Conservation (phyloP, 1,140 invertebrate genomes). For the Drosophila pachea region DNA sequence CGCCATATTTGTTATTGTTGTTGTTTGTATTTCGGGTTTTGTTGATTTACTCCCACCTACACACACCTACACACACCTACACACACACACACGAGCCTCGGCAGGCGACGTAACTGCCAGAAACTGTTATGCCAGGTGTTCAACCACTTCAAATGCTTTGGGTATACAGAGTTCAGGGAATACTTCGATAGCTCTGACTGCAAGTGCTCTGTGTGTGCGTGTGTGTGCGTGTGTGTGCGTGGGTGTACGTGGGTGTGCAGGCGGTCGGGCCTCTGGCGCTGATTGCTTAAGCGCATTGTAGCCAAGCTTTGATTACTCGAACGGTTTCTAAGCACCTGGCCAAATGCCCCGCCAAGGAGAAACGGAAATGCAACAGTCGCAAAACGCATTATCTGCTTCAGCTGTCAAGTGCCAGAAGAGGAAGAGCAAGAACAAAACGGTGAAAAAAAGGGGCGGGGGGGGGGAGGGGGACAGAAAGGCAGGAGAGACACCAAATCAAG, state of each 20-base stretch:
- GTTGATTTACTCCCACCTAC: slow-evolving; percentile 38
- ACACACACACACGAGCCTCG: slow-evolving; percentile 1
- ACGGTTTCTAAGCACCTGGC: slow-evolving; percentile 68
- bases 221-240: not conserved
- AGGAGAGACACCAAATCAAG: slow-evolving; percentile 11
- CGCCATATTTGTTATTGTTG: slow-evolving; percentile 52
- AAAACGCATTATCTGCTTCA: slow-evolving; percentile 76
- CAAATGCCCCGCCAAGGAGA: slow-evolving; percentile 6
- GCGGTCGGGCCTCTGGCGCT: slow-evolving; percentile 1
- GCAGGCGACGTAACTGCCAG: slow-evolving; percentile 13
- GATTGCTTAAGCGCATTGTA: slow-evolving; percentile 56
- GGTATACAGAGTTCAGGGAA: slow-evolving; percentile 9
- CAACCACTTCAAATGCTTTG: slow-evolving; percentile 22
- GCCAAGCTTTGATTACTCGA: slow-evolving; percentile 72
- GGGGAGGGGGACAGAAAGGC: slow-evolving; percentile 17
- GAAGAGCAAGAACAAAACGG: not conserved
- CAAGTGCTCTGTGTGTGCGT: not conserved
- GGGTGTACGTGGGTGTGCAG: not conserved
- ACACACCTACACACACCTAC: not conserved
- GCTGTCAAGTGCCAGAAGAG: slow-evolving; percentile 59
- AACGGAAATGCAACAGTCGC: slow-evolving; percentile 65
- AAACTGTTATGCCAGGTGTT: slow-evolving; percentile 62
- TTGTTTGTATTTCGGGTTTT: slow-evolving; percentile 47
- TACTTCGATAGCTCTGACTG: not conserved
- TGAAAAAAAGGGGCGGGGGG: slow-evolving; percentile 10